Evolutionary conservation across 2,888 invertebrate species (phyloP), one percentile per base, ranked within the genome.

Genomic region (Stratiomys singularior): DNA sequence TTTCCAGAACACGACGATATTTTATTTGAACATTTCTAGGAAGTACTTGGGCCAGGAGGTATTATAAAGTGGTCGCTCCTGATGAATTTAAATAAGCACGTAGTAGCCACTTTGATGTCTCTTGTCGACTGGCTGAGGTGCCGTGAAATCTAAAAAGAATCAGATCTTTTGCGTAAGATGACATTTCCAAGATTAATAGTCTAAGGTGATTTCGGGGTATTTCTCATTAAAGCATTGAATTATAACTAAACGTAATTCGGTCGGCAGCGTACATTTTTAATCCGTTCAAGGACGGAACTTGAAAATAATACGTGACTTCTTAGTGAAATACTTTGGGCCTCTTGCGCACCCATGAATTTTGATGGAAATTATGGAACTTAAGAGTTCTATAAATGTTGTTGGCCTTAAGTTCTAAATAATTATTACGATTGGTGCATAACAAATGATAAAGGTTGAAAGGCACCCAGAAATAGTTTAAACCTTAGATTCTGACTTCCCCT

Each of bases 51-150:
- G 23, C 25, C n/a, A n/a, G n/a, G n/a, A 60, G 58, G 74, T 60
- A 58, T 60, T 58, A 47, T 74, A 44, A 74, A 74, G 60, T 74
- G 44, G 74, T 74, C 9, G 74, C 52, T 74, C 37, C 52, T 74
- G 56, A 74, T 74, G 74, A 74, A 74, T 74, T 74, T 60, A 74
- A 74, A 74, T 74, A 74, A 74, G 74, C 58, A 25, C 23, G 23
- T n/a, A 56, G 52, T 60, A 60, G 23, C 37, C 44, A 60, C 5
- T 58, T 58, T 37, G 15, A 37, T 37, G 74, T 30, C 5, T n/a
- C 13, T 0, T 9, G 37, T 5, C 37, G 37, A 37, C 37, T 13
- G 44, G 44, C 28, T 74, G 21, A 58, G 44, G 58, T 58, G 37
- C 28, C 18, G n/a, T 37, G 46, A 58, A 74, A 27, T 21, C 30